Base-by-base conservation (phyloP, 1,140 invertebrate genomes). In the Eupeodes corollae region DNA sequence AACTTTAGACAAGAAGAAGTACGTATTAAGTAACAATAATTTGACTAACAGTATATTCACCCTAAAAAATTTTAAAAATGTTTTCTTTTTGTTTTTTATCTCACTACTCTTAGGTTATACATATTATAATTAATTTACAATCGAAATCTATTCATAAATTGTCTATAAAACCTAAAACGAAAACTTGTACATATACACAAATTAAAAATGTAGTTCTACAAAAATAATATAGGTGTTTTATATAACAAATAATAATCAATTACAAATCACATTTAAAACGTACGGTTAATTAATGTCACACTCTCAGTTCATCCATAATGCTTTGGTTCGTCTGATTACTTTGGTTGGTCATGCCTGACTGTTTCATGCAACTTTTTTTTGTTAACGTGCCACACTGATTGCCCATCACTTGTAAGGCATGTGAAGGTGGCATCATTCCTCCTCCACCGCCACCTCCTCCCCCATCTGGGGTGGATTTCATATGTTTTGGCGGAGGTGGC, bases 221-320 rank as follows among this genome's bases (percentile, higher is more conserved):
- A 33, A 33, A 9, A 33, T 33, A 33, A 33, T 33, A 9, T 33
- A 9, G 6, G 9, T 40, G 9, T 40, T 40, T 40, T 13, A 9
- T 40, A 14, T 40, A 13, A 16, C 14, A 14, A 9, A 13, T 40
- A n/a, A 41, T 41, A 41, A 14, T 41, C 16, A 18, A 5, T 59
- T 67, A 66, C 47, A 67, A 61, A 61, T 67, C 63, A 60, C 62
- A 67, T 56, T 67, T 65, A 54, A 67, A 65, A 61, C 63, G 63
- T 56, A 67, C 62, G 53, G 57, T 68, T 53, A 67, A 70, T 71
- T 78, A 75, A 68, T 78, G 82, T 86, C 83, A 86, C 80, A 86
- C 84, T 46, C 83, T 70, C 67, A 86, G 63, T 70, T 86, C 83
- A 67, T 86, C 83, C 82, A 86, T 84, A 8, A 26, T 26, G 8